A percentile compares a stretch with the other conserved stretches of the same genome.
Conservation (phyloP, 2,888 invertebrate species). For the Vesta saturnalis region DNA sequence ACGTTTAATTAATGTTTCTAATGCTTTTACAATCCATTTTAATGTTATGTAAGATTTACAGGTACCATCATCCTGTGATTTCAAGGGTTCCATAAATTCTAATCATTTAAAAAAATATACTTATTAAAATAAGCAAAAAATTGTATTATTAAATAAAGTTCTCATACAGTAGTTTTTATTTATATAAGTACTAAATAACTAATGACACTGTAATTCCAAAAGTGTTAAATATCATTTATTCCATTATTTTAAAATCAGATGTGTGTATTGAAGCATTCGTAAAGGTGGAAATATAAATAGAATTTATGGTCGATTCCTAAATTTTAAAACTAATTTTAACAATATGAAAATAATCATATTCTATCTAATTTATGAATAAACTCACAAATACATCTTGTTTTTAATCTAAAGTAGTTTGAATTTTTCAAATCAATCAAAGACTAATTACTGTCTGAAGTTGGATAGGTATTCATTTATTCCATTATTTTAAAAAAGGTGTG, state of each 20-base stretch:
- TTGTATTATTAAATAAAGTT: conserved; percentile 22
- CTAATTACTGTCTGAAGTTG: conserved; percentile 32
- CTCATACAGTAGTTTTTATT: not conserved
- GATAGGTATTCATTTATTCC: too few species aligned
- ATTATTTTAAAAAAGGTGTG: too few species aligned
- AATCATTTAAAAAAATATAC: conserved; percentile 28
- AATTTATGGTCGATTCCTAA: too few species aligned
- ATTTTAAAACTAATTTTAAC: too few species aligned
- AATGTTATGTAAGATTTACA: conserved; percentile 52
- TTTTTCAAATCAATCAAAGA: conserved; percentile 38
- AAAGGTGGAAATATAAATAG: too few species aligned
- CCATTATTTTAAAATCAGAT: too few species aligned
- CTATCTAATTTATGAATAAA: too few species aligned
- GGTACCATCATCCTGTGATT: conserved; percentile 55
- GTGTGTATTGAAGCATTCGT: too few species aligned
- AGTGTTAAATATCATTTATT: too few species aligned
- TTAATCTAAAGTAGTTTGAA: conserved; percentile 26
- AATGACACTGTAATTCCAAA: too few species aligned
- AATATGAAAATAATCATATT: too few species aligned
- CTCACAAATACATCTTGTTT: not conserved
- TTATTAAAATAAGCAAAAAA: conserved; percentile 29
- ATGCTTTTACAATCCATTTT: conserved; percentile 33
- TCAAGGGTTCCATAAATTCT: conserved; percentile 50
- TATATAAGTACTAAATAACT: too few species aligned
- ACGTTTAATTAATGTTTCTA: conserved; percentile 13